Evolutionary conservation across 2,888 invertebrate genomes (phyloP).

Genomic region (Hemithea aestivaria): DNA sequence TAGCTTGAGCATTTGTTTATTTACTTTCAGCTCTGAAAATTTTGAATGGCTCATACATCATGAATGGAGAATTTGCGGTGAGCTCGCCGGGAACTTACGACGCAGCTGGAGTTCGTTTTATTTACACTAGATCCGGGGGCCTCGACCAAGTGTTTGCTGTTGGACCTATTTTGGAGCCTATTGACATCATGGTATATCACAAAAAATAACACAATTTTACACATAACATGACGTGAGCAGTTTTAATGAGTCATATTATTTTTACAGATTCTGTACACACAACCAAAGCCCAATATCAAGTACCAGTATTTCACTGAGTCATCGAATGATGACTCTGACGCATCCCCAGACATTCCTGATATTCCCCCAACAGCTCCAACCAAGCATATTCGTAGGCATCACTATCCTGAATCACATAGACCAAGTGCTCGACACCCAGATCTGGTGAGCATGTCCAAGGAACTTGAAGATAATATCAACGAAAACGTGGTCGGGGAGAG

Average conservation of each 20-base stretch:
- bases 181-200: constrained; percentile 93
- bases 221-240: no score
- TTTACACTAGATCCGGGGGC: constrained; percentile 86
- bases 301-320: constrained; percentile 92
- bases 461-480: constrained; percentile 43
- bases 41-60: constrained; percentile 85
- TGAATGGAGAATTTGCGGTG: constrained; percentile 90
- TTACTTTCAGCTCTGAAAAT: constrained; percentile 84
- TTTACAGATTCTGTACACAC: constrained; percentile 87
- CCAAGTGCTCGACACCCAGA: constrained; percentile 40
- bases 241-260: neutral
- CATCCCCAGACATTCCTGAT: constrained; percentile 42
- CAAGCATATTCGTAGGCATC: constrained; percentile 63
- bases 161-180: constrained; percentile 87
- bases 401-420: constrained; percentile 45
- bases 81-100: constrained; percentile 87
- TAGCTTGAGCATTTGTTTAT: constrained; percentile 12
- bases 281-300: constrained; percentile 92
- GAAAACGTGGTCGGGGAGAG: constrained; percentile 65
- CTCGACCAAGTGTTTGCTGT: constrained; percentile 87
- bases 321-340: constrained; percentile 59
- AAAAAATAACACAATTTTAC: no score
- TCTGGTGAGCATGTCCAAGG: constrained; percentile 37
- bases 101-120: constrained; percentile 88
- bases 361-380: constrained; percentile 34